Conservation (phyloP, 2,113 vertebrate genomes). For the Brachypodius melanocephalos region DNA sequence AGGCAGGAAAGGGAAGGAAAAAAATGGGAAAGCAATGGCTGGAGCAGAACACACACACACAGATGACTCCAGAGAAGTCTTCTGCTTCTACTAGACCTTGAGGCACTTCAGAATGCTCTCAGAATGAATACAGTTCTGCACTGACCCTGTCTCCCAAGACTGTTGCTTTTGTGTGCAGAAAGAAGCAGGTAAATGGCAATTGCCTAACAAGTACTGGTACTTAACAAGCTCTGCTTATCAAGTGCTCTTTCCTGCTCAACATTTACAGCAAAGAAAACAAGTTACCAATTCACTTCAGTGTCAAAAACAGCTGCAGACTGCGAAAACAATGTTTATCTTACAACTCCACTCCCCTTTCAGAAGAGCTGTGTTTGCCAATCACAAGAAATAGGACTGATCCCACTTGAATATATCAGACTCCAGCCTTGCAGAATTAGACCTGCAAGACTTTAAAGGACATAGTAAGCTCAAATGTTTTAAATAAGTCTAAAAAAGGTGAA, state of each 20-base stretch:
- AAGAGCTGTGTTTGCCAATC: neutral
- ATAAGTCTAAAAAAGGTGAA: neutral
- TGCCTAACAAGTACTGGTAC: neutral
- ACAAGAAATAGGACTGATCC: neutral
- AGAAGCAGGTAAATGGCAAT: neutral
- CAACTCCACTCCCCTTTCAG: neutral
- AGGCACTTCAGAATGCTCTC: neutral
- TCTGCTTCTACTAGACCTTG: neutral
- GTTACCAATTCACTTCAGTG: neutral
- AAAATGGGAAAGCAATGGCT: neutral
- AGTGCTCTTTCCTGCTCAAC: neutral
- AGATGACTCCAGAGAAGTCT: neutral
- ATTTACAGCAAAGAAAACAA: neutral
- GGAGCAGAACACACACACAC: neutral
- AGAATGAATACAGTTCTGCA: neutral
- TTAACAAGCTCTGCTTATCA: slow-evolving; percentile 1
- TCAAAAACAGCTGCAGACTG: slow-evolving; percentile 1
- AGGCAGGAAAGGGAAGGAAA: neutral
- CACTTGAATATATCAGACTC: neutral
- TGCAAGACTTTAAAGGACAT: neutral
- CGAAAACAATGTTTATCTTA: slow-evolving; percentile 21
- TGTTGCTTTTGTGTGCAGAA: neutral
- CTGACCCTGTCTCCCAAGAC: neutral
- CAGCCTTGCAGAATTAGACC: neutral
- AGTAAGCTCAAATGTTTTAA: neutral